A percentile compares a stretch with the other conserved stretches of the same genome.
Conservation (phyloP, 2,888 invertebrate genomes). For the Branchipolynoe longqiensis region DNA sequence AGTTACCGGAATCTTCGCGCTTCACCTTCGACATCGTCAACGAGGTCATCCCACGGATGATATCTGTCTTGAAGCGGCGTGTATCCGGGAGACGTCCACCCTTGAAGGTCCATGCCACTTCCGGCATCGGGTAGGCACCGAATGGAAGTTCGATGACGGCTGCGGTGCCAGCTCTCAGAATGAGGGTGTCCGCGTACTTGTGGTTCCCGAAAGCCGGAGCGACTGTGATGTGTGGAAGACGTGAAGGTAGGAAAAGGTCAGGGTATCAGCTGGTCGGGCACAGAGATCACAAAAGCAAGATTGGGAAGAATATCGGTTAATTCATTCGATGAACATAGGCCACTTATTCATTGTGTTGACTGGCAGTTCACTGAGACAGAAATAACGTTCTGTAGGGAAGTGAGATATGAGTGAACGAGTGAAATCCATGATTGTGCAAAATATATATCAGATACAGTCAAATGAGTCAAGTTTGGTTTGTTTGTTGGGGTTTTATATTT, state of each 20-base stretch:
- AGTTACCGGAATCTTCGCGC: constrained; percentile 66
- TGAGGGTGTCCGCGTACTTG: constrained; percentile 64
- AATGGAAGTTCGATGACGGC: constrained; percentile 68
- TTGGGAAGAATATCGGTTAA: too few species aligned
- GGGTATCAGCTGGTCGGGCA: too few species aligned
- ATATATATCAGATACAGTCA: background rate
- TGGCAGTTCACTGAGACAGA: too few species aligned
- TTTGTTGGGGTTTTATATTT: too few species aligned
- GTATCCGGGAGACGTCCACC: constrained; percentile 61
- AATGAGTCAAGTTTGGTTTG: background rate
- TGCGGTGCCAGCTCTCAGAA: constrained; percentile 65
- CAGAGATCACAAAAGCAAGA: too few species aligned
- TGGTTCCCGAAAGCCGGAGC: constrained; percentile 61
- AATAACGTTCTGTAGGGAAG: too few species aligned
- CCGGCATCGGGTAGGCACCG: constrained; percentile 64
- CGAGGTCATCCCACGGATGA: constrained; percentile 65
- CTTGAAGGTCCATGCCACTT: constrained; percentile 63
- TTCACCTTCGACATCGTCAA: constrained; percentile 65
- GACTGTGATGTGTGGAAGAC: constrained; percentile 50
- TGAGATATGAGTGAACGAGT: background rate
- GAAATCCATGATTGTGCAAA: background rate
- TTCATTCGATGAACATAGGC: too few species aligned
- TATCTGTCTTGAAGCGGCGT: constrained; percentile 66
- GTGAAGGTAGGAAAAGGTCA: background rate
- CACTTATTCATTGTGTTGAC: too few species aligned